Conservation (phyloP, 2,888 invertebrate genomes). For the Eutolmus rufibarbis region DNA sequence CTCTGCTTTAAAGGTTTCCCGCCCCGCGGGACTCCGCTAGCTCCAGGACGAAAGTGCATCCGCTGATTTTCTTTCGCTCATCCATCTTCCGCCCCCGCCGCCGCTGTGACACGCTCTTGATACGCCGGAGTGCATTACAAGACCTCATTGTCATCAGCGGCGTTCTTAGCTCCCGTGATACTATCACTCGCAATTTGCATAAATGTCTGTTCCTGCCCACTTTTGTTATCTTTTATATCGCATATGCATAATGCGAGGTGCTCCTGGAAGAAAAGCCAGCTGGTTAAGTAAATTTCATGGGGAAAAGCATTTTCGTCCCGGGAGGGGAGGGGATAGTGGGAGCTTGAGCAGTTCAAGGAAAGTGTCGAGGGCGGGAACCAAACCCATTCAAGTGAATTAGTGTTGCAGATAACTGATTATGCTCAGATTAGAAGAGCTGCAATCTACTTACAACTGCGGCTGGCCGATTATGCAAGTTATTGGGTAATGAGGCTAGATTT, state of each 20-base stretch:
- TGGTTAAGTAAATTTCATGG: slow-evolving; percentile 23
- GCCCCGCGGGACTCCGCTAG: background rate
- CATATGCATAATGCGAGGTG: slow-evolving; percentile 15
- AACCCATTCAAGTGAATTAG: background rate
- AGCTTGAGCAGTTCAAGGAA: background rate
- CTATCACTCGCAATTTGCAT: slow-evolving; percentile 18
- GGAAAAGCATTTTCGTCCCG: background rate
- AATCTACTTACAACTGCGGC: background rate
- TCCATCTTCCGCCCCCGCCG: background rate
- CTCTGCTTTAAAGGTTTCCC: background rate
- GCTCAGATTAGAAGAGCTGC: background rate
- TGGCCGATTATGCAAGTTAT: background rate
- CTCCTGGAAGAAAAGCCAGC: background rate
- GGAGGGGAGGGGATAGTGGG: background rate
- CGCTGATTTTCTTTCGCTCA: background rate
- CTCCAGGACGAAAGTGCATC: background rate
- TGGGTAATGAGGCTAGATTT: background rate
- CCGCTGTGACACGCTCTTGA: background rate
- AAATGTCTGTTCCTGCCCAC: slow-evolving; percentile 27
- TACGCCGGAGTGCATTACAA: slow-evolving; percentile 6
- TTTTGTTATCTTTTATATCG: slow-evolving; percentile 22
- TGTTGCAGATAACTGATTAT: background rate
- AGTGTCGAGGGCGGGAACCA: background rate
- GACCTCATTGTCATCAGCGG: slow-evolving; percentile 6
- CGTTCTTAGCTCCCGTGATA: background rate